Evolutionary conservation across 1,140 invertebrate genomes (phyloP).

Genomic region (Pectinophora gossypiella): DNA sequence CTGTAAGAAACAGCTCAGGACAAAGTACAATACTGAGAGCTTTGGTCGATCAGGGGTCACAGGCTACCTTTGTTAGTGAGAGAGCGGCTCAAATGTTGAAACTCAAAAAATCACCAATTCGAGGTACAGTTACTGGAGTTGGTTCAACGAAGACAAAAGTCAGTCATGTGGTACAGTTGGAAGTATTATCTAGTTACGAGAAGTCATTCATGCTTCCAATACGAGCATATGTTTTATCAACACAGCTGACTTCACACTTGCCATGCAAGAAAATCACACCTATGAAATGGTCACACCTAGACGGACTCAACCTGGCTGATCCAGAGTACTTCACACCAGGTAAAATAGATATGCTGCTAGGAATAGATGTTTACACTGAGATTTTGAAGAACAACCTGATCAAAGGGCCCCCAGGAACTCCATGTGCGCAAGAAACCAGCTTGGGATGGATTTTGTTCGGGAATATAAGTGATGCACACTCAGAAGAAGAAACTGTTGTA

Average conservation of each 20-base stretch:
- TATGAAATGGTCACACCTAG: no score
- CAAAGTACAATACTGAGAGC: constrained; percentile 13
- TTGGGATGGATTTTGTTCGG: no score
- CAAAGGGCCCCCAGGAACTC: no score
- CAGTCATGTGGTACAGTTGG: constrained; percentile 13
- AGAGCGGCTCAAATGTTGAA: constrained; percentile 18
- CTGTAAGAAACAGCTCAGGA: constrained; percentile 11
- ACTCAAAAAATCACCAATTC: constrained; percentile 13
- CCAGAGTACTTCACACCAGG: no score
- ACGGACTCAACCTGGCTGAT: no score
- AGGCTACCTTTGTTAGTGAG: constrained; percentile 20
- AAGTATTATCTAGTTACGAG: constrained; percentile 19
- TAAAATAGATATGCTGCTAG: no score
- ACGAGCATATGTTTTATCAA: constrained; percentile 22
- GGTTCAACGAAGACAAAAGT: neutral
- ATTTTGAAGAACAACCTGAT: no score
- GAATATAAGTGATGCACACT: no score
- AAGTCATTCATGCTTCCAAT: constrained; percentile 15
- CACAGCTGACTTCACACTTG: constrained; percentile 29
- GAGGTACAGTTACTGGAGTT: constrained; percentile 8
- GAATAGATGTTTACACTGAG: no score
- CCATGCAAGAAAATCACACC: constrained; percentile 18
- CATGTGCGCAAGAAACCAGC: no score
- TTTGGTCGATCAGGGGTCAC: constrained; percentile 24
- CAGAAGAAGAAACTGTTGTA: no score